phyloP scores from a whole-genome alignment of 2,797 vertebrate genomes.

The Sebastes elongatus region DNA sequence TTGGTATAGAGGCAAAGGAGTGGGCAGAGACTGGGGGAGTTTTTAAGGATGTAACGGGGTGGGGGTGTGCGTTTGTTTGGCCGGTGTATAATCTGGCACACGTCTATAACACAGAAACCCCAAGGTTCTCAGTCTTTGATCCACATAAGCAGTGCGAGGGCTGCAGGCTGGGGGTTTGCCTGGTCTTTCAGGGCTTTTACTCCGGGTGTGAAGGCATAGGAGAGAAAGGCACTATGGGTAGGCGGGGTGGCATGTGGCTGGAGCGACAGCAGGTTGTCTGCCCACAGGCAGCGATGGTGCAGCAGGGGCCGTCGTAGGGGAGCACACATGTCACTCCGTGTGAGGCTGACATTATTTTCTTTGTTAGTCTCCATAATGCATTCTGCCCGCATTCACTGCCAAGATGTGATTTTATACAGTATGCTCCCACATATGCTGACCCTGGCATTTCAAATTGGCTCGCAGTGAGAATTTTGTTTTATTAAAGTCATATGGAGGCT shows the following conservation, averaged over 20 bases:
- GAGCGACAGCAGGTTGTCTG: slow-evolving; percentile 71
- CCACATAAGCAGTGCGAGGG: slow-evolving; percentile 42
- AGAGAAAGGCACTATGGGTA: slow-evolving; percentile 15
- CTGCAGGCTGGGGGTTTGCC: slow-evolving; percentile 40
- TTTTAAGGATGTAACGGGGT: slow-evolving; percentile 63
- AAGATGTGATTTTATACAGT: slow-evolving; percentile 67
- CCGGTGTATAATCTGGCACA: slow-evolving; percentile 77
- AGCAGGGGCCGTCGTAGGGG: slow-evolving; percentile 50
- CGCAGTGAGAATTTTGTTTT: slow-evolving; percentile 16
- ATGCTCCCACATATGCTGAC: slow-evolving; percentile 65
- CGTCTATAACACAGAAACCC: slow-evolving; percentile 70
- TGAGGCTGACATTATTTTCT: slow-evolving; percentile 59
- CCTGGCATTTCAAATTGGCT: slow-evolving; percentile 39
- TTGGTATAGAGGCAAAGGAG: slow-evolving; percentile 55
- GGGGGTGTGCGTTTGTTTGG: slow-evolving; percentile 59
- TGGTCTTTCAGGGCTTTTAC: slow-evolving; percentile 39
- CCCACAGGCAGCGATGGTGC: slow-evolving; percentile 62
- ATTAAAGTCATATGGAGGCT: slow-evolving; percentile 28
- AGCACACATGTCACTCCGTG: slow-evolving; percentile 62
- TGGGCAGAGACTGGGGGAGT: slow-evolving; percentile 58
- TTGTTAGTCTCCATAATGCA: slow-evolving; percentile 68
- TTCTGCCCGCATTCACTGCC: slow-evolving; percentile 49
- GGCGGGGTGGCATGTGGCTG: slow-evolving; percentile 58
- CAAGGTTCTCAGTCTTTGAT: slow-evolving; percentile 61
- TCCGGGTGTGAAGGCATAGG: slow-evolving; percentile 21